phyloP scores from a whole-genome alignment of 2,888 invertebrate genomes.

The Litoditis marina region DNA sequence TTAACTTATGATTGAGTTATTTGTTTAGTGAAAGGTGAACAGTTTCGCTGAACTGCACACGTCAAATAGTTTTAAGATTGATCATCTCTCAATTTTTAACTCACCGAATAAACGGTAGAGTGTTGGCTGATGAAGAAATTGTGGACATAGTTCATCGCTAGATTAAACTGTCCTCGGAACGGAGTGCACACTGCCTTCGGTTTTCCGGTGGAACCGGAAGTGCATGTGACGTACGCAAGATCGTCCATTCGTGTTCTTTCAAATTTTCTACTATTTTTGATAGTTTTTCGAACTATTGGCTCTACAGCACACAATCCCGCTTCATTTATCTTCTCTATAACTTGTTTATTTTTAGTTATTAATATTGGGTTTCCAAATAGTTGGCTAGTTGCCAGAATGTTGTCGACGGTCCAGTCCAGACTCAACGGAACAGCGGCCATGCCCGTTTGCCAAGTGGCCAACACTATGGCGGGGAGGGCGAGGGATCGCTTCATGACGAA shows the following conservation, averaged over 20 bases:
- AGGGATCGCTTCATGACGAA: constrained; percentile 17
- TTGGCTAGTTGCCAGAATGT: constrained; percentile 6
- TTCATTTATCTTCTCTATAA: neutral
- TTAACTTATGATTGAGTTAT: too few relatives aligned
- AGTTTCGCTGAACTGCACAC: too few relatives aligned
- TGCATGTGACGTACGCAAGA: constrained; percentile 47
- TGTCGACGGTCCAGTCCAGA: constrained; percentile 28
- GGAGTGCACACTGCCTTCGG: constrained; percentile 50
- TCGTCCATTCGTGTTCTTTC: neutral
- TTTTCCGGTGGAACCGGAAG: constrained; percentile 54
- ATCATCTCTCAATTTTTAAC: too few relatives aligned
- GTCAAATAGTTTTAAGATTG: too few relatives aligned
- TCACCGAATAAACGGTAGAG: constrained; percentile 42
- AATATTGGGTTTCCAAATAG: constrained; percentile 10
- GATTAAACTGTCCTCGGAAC: constrained; percentile 42
- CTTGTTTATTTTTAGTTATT: constrained; percentile 1
- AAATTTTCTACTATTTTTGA: neutral
- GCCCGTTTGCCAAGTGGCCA: constrained; percentile 24
- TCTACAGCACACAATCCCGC: neutral
- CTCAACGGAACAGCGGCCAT: constrained; percentile 22
- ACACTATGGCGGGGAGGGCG: constrained; percentile 9
- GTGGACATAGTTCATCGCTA: constrained; percentile 39
- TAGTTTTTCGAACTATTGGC: neutral
- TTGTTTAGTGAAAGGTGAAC: too few relatives aligned
- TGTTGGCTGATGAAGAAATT: constrained; percentile 22